Evolutionary conservation across 2,113 vertebrate genomes (phyloP), one percentile per base, ranked within the genome.

Genomic region (Macquaria australasica): DNA sequence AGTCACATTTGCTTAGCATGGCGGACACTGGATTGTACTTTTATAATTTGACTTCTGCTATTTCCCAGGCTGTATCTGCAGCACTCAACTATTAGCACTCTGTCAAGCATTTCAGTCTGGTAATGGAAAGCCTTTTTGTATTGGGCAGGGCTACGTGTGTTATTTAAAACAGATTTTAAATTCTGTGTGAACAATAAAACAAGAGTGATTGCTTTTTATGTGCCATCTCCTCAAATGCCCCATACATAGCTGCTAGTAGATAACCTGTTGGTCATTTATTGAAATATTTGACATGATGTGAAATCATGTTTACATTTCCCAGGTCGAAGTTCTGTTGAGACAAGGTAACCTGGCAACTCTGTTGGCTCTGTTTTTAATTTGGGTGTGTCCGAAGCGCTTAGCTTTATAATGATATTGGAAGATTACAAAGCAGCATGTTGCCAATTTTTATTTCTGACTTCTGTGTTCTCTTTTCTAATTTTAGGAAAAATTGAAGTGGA

Each of bases 401-500:
- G 1, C 0, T 77, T 60, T 23, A 66, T 58, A 62, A 39, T 72
- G 14, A 45, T 50, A 66, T 3, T 41, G 14, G 12, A 68, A 23
- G 39, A 53, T 60, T 6, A n/a, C 28, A 81, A 62, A 83, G 34
- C 5, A 71, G 16, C 31, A 37, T 21, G 21, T 59, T 74, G 28
- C 51, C 43, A 45, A 0, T 20, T 51, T 14, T 23, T 1, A 60
- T 51, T 37, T 37, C 16, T 66, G 6, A 70, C 7, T 43, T 73
- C 6, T 87, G 31, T 55, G 2, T 63, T 87, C n/a, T 90, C 37
- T 82, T 82, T 70, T 88, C 11, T 2, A 51, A 62, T 93, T 91
- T 83, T 77, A 96, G 96, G 95, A 62, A 94, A 77, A 79, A 84
- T 95, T 79, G 95, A 95, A 86, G 89, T 94, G 82, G 95, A 95